Evolutionary conservation across 2,113 vertebrate genomes (phyloP), one percentile per base, ranked within the genome.

Genomic region (Urocitellus parryii): DNA sequence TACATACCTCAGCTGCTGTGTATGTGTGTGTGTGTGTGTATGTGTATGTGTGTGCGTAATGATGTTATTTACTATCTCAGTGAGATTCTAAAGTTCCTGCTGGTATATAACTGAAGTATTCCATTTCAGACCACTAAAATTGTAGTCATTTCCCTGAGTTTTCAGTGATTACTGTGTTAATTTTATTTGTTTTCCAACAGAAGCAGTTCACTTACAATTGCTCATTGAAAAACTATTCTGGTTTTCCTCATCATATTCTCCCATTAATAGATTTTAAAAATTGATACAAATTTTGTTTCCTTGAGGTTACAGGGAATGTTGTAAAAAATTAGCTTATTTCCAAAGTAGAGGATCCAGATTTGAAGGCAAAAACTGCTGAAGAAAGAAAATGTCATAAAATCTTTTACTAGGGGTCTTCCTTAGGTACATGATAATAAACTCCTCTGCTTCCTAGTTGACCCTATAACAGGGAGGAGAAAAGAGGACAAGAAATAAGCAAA

Each of bases 151-250:
- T 95, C 63, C 42, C 56, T 61, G 67, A 85, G 53, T 65, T 89
- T 88, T 85, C 32, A 73, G n/a, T 95, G 68, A 87, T 79, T 84
- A 80, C 10, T 76, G 14, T 53, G 27, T 24, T 42, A 17, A 63
- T 88, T 67, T 92, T 79, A 53, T 81, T 96, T 88, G 63, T 95
- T 94, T 95, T 92, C 81, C 96, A 95, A 93, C 76, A 95, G 70
- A 95, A 65, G 10, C 4, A 58, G 16, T 53, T 85, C 39, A 68
- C 53, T 94, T 95, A 88, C 70, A 96, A 88, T 84, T 84, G 34
- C 39, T 93, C 42, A 63, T 29, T 80, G 79, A 86, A 84, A 81
- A 94, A 39, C n/a, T 70, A 77, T 53, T 91, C 24, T 68, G 11
- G 45, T 91, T 96, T 96, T 37, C 27, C 37, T 79, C 5, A 51